phyloP scores from a whole-genome alignment of 1,140 invertebrate genomes.

The Ericerus pela region DNA sequence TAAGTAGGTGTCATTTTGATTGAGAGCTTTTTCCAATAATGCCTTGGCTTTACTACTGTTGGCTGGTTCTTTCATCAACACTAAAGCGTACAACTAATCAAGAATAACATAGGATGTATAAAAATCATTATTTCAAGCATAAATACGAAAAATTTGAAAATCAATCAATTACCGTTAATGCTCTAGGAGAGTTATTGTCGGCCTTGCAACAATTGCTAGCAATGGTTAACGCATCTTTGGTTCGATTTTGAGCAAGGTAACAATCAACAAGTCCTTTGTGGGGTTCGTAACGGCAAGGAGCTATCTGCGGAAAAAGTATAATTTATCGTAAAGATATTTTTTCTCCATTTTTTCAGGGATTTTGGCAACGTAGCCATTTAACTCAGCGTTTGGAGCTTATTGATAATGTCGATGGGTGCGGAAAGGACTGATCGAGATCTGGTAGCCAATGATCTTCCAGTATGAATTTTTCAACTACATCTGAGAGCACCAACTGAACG shows the following conservation, averaged over 20 bases:
- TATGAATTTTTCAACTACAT: too few relatives aligned
- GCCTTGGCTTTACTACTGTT: conserved; percentile 46
- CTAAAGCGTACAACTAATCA: conserved; percentile 51
- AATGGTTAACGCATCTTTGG: conserved; percentile 50
- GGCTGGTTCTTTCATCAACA: conserved; percentile 50
- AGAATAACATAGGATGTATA: conserved; percentile 19
- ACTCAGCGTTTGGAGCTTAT: too few relatives aligned
- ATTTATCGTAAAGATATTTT: neutral
- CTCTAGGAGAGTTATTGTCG: conserved; percentile 49
- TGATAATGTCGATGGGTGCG: too few relatives aligned
- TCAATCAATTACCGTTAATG: conserved; percentile 42
- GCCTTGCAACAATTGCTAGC: conserved; percentile 52
- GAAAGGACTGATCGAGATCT: too few relatives aligned
- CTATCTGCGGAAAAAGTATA: conserved; percentile 23
- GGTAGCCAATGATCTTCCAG: too few relatives aligned
- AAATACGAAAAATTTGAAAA: neutral
- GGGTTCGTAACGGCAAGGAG: conserved; percentile 35
- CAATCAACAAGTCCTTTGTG: conserved; percentile 57
- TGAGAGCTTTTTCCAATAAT: conserved; percentile 51
- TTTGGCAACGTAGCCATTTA: too few relatives aligned
- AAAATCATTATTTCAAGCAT: neutral
- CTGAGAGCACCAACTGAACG: too few relatives aligned
- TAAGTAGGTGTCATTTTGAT: conserved; percentile 44
- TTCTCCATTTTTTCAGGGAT: too few relatives aligned
- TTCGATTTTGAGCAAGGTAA: conserved; percentile 46